These are phyloP conservation scores for Eristalis pertinax DNA, from an alignment of 2,888 invertebrate species.

Conservation along the genomic window DNA sequence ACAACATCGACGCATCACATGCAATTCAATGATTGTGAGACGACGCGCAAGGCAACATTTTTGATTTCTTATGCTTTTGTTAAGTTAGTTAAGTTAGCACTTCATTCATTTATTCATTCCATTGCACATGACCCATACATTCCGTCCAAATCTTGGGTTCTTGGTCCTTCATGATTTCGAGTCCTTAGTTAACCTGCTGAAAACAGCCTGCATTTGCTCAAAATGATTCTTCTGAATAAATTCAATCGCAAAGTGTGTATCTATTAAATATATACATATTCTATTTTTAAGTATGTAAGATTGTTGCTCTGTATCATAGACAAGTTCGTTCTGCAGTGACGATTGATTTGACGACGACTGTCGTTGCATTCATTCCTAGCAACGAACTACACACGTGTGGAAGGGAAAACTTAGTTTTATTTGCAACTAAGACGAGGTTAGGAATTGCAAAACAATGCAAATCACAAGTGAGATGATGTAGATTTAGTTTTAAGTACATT, in stretches of 20 bases:
- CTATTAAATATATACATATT: conserved; percentile 28
- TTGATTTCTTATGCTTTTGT: conserved; percentile 10
- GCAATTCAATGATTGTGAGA: conserved; percentile 8
- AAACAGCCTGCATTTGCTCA: conserved; percentile 59
- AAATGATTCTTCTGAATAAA: conserved; percentile 67
- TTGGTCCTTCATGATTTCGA: conserved; percentile 18
- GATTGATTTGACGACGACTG: not conserved
- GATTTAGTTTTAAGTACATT: conserved; percentile 43
- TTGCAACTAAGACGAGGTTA: conserved; percentile 13
- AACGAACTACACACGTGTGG: conserved; percentile 38
- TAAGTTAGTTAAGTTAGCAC: conserved; percentile 32
- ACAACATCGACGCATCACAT: conserved; percentile 36
- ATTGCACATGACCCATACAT: conserved; percentile 44
- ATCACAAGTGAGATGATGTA: not conserved
- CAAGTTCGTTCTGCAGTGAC: too few relatives aligned
- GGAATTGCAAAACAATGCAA: conserved; percentile 12
- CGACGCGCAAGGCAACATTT: conserved; percentile 48
- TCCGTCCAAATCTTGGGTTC: conserved; percentile 60
- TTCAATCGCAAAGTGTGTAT: conserved; percentile 38
- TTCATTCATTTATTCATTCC: conserved; percentile 11
- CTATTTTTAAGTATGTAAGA: not conserved
- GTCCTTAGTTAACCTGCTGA: not conserved
- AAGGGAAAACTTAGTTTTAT: conserved; percentile 25
- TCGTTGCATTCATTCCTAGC: conserved; percentile 48
- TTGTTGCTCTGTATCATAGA: conserved; percentile 1